A percentile compares a stretch with the other conserved stretches of the same genome.
phyloP scores from a whole-genome alignment of 2,113 vertebrate genomes.

The Ornithorhynchus anatinus region DNA sequence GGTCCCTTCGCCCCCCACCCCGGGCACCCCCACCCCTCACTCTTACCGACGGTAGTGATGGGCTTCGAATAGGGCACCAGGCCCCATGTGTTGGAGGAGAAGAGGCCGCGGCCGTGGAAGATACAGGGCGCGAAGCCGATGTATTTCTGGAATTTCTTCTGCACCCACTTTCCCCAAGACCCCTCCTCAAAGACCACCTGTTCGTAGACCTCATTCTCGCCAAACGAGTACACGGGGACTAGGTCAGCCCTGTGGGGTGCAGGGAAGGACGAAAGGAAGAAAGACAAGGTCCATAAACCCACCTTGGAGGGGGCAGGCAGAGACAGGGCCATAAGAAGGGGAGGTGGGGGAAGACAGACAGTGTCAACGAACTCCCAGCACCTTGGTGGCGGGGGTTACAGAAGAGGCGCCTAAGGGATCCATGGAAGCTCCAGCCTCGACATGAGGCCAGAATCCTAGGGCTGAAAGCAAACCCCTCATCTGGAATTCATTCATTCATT shows the following conservation, averaged over 20 bases:
- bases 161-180: slow-evolving; percentile 80
- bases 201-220: slow-evolving; percentile 92
- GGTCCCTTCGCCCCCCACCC: not conserved
- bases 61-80: slow-evolving; percentile 90
- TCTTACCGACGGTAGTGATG: slow-evolving; percentile 90
- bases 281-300: not conserved
- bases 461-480: too few species aligned
- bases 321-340: too few species aligned
- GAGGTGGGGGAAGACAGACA: too few species aligned
- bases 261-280: not conserved
- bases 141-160: slow-evolving; percentile 91
- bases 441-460: too few species aligned
- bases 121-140: slow-evolving; percentile 93
- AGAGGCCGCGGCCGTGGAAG: slow-evolving; percentile 91
- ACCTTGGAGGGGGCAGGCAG: too few species aligned
- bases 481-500: too few species aligned
- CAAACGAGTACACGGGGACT: slow-evolving; percentile 94
- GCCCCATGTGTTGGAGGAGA: slow-evolving; percentile 87
- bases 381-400: too few species aligned
- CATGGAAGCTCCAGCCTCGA: too few species aligned
- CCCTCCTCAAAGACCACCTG: slow-evolving; percentile 92
- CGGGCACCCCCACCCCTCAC: not conserved
- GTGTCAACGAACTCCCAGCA: too few species aligned
- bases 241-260: slow-evolving; percentile 92
- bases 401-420: too few species aligned